Evolutionary conservation across 2,797 vertebrate species (phyloP), one percentile per base, ranked within the genome.

Genomic region (Halcyon smyrnensis): DNA sequence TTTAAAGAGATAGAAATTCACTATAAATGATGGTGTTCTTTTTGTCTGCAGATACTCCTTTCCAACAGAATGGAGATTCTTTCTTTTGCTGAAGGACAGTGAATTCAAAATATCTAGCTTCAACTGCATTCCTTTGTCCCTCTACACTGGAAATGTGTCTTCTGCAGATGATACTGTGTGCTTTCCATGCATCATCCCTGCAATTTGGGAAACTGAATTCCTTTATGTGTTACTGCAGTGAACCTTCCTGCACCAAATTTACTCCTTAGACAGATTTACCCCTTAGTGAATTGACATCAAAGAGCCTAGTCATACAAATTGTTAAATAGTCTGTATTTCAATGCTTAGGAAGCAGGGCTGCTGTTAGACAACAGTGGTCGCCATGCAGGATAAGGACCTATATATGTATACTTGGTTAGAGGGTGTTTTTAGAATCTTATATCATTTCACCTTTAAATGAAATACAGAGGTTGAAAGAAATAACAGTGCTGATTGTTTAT

Each of bases 391-490:
- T 53, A 19, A 43, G 68, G 17, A 37, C 19, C 36, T 89, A 87
- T 73, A 45, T 67, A 43, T 9, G 4, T 46, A 6, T 24, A 68
- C 5, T 80, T 92, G 8, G 2, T 54, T 70, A 67, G 8, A 70
- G 37, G 8, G 3, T 63, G 30, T 19, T 95, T 87, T 90, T 74
- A 59, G 30, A 50, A 67, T 69, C 7, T 86, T 56, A 30, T 32
- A 88, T 94, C 1, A 41, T 82, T 90, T 96, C 18, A 43, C 16
- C 20, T 84, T 87, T 84, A 87, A 69, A 90, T 32, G 60, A 70
- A 75, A 76, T 54, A 59, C 13, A 82, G 78, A 41, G 3, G 7
- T 75, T 96, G 90, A 92, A 92, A 90, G 84, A 85, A 95, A 85
- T 80, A 89, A 20, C 53, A 24, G 8, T 39, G 23, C 19, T 37